Conservation (phyloP, 2,797 vertebrate genomes). For the Tachyglossus aculeatus region DNA sequence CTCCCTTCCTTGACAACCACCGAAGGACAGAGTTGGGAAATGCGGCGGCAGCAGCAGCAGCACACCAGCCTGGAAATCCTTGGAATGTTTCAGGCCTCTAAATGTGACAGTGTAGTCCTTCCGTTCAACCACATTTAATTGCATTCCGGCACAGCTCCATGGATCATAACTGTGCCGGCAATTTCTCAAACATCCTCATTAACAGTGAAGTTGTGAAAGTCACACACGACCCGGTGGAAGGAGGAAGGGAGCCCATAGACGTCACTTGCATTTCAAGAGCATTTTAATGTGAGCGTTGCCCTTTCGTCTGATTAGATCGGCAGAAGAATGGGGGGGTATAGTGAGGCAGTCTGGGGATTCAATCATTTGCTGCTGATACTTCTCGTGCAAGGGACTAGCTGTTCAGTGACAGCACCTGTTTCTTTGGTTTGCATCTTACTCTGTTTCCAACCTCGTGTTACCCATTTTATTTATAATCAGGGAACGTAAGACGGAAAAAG, state of each 20-base stretch:
- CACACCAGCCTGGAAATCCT: not conserved
- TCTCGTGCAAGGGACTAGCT: not conserved
- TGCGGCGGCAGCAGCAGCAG: not conserved
- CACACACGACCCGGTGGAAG: rapidly evolving
- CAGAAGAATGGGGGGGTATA: not conserved
- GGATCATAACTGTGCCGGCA: not conserved
- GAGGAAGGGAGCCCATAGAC: not conserved
- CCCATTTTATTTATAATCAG: too few species aligned
- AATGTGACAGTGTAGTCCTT: rapidly evolving
- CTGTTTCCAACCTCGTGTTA: too few species aligned
- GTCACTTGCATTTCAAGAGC: rapidly evolving
- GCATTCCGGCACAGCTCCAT: not conserved
- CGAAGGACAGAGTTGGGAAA: not conserved
- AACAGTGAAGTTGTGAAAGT: not conserved
- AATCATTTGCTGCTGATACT: not conserved
- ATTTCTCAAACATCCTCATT: slow-evolving; percentile 1
- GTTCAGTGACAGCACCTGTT: too few species aligned
- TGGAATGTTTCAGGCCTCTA: not conserved
- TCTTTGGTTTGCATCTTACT: too few species aligned
- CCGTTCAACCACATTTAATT: not conserved
- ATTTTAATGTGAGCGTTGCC: not conserved
- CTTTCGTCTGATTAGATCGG: not conserved
- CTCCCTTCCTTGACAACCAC: not conserved
- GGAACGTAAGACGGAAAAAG: too few species aligned
- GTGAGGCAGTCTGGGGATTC: not conserved